Evolutionary conservation across 92 coral and sea anemone species (phyloP).

Genomic region (Epizoanthus scotinus): DNA sequence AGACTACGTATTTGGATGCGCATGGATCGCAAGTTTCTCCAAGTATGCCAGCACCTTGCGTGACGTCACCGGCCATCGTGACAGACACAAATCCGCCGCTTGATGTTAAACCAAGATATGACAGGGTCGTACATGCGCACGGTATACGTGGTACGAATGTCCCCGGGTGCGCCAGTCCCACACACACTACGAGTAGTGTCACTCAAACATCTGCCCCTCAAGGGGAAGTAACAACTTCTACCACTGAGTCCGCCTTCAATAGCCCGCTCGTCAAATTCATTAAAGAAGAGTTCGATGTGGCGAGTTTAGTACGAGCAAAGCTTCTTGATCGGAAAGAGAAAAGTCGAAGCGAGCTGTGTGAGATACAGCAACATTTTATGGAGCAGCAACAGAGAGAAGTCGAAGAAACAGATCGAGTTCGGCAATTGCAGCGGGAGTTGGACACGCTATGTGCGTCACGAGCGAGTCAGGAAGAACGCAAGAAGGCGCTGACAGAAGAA

Average conservation of each 20-base stretch:
- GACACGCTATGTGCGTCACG: slow-evolving; percentile 1
- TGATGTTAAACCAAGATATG: neutral
- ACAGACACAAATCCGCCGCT: neutral
- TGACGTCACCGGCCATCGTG: neutral
- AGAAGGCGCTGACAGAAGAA: slow-evolving; percentile 22
- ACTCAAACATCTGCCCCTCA: neutral
- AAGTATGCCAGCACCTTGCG: neutral
- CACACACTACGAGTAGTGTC: neutral
- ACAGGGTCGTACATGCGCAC: neutral
- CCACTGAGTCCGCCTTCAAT: neutral
- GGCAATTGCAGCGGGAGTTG: slow-evolving; percentile 5
- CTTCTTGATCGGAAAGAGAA: slow-evolving; percentile 38
- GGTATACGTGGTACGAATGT: neutral
- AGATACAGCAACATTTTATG: slow-evolving; percentile 23
- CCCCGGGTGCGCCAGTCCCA: neutral
- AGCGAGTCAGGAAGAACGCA: neutral
- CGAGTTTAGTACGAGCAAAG: slow-evolving; percentile 42
- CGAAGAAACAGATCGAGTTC: slow-evolving; percentile 24
- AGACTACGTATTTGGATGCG: neutral
- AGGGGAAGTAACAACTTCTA: neutral
- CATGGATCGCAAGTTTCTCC: neutral
- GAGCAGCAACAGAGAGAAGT: slow-evolving; percentile 25
- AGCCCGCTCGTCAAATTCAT: slow-evolving; percentile 38
- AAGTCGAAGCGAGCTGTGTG: slow-evolving; percentile 35
- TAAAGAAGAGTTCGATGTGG: slow-evolving; percentile 36